These are phyloP conservation scores for Gibbula magus DNA, from an alignment of 2,888 invertebrate genomes.

Conservation along the genomic window DNA sequence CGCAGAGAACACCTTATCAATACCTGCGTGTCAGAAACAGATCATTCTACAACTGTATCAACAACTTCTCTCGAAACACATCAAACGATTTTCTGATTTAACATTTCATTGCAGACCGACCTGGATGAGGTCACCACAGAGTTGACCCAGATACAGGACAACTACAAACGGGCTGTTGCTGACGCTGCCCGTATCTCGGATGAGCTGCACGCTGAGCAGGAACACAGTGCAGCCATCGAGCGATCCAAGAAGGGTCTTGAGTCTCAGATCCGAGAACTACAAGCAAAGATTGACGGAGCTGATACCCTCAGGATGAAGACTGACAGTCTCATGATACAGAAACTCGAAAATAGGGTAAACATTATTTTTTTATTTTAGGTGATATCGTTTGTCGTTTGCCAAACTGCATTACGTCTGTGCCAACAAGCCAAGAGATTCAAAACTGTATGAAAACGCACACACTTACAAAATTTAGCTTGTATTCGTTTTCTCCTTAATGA, in stretches of 20 bases:
- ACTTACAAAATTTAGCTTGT: constrained; percentile 84
- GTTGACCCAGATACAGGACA: constrained; percentile 98
- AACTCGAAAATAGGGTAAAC: constrained; percentile 87
- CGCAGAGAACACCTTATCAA: too few relatives aligned
- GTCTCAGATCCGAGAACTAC: constrained; percentile 97
- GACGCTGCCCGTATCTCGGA: constrained; percentile 98
- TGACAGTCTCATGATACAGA: constrained; percentile 99
- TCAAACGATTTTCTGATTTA: neutral
- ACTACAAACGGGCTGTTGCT: constrained; percentile 72
- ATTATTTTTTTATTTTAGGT: neutral
- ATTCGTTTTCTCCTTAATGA: too few relatives aligned
- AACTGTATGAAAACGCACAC: too few relatives aligned
- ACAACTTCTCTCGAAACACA: too few relatives aligned
- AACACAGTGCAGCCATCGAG: constrained; percentile 98
- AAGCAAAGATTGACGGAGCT: constrained; percentile 94
- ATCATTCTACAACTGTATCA: too few relatives aligned
- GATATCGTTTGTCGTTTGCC: too few relatives aligned
- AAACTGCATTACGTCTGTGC: too few relatives aligned
- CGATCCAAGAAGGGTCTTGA: constrained; percentile 98
- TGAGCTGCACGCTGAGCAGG: constrained; percentile 98
- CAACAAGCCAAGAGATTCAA: too few relatives aligned
- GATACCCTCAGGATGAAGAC: constrained; percentile 98
- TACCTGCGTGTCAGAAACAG: too few relatives aligned
- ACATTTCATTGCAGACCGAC: constrained; percentile 86
- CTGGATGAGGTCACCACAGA: constrained; percentile 98